Base-by-base conservation (phyloP, 2,113 vertebrate species). In the Hystrix cristata region DNA sequence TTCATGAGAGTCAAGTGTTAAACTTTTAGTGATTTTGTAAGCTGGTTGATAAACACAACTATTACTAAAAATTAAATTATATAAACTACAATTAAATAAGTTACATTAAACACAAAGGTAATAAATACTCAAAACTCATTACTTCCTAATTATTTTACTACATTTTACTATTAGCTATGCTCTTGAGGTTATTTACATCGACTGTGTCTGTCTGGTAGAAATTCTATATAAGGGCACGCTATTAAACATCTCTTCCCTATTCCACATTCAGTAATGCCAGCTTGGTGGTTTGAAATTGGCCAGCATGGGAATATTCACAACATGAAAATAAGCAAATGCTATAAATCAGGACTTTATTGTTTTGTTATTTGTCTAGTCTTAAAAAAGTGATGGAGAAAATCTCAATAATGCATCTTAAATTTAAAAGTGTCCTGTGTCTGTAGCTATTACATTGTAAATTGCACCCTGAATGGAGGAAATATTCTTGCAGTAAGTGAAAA, bases 121-220 rank as follows among this genome's bases (percentile, higher is more conserved):
- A 97, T 93, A 97, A 93, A 95, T 93, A 95, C 90, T 97, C 87
- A 89, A 86, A 95, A 93, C 90, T 93, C 87, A 69, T 97, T 89
- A 87, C 46, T 93, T 95, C 57, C 87, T 95, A 95, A 93, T 98
- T 95, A 95, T 95, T 95, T 96, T 38, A 55, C 53, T 60, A 16
- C 38, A 60, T 85, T 94, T 97, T 95, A 79, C 92, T 87, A 74
- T 92, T 91, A 88, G 48, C 76, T 96, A 3, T 87, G 16, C 57
- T 69, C 78, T 74, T 18, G 84, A 69, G 87, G 18, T 95, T 90
- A 71, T 91, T 95, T 88, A 25, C 13, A 65, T 46, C 0, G 2
- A 6, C 69, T 8, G 10, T 34, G 3, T 86, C 65, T 86, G 16
- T 31, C 43, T 76, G 46, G 62, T 87, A 67, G 43, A 83, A 81